Base-by-base conservation (phyloP, 1,140 invertebrate species). In the Hypsibius dujardini region DNA sequence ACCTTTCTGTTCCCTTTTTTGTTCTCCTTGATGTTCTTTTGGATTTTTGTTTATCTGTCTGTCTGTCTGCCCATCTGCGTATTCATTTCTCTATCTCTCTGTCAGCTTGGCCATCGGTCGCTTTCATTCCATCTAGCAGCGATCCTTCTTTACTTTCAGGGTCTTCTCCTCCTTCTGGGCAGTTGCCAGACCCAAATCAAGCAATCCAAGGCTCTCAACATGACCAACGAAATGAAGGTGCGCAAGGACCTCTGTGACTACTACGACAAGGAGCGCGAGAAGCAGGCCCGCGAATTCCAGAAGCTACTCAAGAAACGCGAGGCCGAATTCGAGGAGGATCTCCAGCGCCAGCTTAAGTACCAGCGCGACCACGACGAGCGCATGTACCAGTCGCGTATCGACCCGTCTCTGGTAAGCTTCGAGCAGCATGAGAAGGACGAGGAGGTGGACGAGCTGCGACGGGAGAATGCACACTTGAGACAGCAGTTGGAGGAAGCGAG, bases 241-340 rank as follows among this genome's bases (percentile, higher is more conserved):
- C 62, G 62, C 7, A 67, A 67, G 12, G 62, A 67, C 12, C 42
- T 67, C 3, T 67, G 62, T 45, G 62, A 45, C 42, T 45, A 67
- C 45, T 67, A 15, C 42, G 62, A 67, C 12, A 67, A 67, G 62
- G 12, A 67, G 62, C 12, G 12, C 7, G 12, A 67, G 45, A 12
- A 42, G 12, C 62, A 67, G 3, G 62, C 62, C 42, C 12, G 45
- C 3, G 62, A 67, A 67, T 42, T 15, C 62, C 12, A 45, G 7
- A 45, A 67, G 12, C 3, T 15, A 67, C 12, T 67, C 3, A 12
- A 42, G 12, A 12, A 42, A 7, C 12, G 12, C 3, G 62, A 67
- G 45, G 42, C 12, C 12, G 12, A 67, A 42, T 67, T 67, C 42
- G 12, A 67, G 12, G 62, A 67, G 12, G 62, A 67, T 67, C 62